These are phyloP conservation scores for Acanthacorydalis orientalis DNA, from an alignment of 2,888 invertebrate species.

Conservation along the genomic window DNA sequence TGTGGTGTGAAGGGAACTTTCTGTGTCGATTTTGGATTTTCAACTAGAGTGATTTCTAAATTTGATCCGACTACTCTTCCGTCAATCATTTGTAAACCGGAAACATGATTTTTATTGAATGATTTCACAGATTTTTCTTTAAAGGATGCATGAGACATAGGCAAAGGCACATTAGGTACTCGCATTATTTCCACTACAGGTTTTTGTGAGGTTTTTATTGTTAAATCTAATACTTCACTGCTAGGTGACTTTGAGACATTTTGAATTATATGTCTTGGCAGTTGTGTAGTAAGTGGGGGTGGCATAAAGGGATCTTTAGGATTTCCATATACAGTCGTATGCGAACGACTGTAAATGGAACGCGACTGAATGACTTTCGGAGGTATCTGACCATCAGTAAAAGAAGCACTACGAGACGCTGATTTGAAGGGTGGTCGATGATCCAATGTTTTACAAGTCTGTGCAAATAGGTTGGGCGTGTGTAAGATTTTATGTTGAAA, in stretches of 20 bases:
- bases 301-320: slow-evolving; percentile 46
- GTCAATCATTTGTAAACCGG: slow-evolving; percentile 22
- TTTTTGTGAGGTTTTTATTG: slow-evolving; percentile 31
- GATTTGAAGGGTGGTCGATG: neutral
- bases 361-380: slow-evolving; percentile 45
- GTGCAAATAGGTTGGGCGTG: slow-evolving; percentile 16
- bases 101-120: slow-evolving; percentile 10
- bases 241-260: slow-evolving; percentile 15
- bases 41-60: slow-evolving; percentile 53
- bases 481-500: slow-evolving; percentile 15
- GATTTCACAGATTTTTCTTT: slow-evolving; percentile 7
- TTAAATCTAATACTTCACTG: slow-evolving; percentile 47
- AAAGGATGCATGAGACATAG: slow-evolving; percentile 8
- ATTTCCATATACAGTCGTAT: slow-evolving; percentile 52
- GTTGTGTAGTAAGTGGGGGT: slow-evolving; percentile 21
- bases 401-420: neutral
- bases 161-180: slow-evolving; percentile 26
- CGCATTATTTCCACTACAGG: slow-evolving; percentile 41
- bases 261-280: slow-evolving; percentile 9
- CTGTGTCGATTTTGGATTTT: slow-evolving; percentile 24
- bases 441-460: slow-evolving; percentile 2
- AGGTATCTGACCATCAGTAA: slow-evolving; percentile 20
- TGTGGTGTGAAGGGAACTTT: slow-evolving; percentile 8
- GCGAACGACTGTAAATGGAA: slow-evolving; percentile 44
- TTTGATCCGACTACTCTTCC: slow-evolving; percentile 40